Conservation (phyloP, 1,140 invertebrate genomes). For the Cydia pomonella region DNA sequence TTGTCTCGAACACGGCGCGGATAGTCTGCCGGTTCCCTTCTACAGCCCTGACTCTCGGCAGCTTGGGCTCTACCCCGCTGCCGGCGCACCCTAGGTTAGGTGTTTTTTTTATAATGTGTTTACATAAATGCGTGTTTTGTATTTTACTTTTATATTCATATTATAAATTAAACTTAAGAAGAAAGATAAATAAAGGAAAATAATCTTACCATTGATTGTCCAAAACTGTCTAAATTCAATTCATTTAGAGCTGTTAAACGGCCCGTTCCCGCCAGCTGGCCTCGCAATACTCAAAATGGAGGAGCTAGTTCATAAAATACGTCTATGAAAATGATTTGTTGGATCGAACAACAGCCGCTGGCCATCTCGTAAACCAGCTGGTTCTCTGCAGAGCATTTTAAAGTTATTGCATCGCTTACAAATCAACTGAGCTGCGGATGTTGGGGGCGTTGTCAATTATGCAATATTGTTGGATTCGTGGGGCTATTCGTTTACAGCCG, state of each 20-base stretch:
- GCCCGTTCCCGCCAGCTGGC: slow-evolving; percentile 12
- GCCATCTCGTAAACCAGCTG: slow-evolving; percentile 10
- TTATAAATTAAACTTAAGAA: too few species aligned
- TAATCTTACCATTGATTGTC: not conserved
- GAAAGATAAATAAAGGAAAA: too few species aligned
- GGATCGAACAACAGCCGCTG: slow-evolving; percentile 9
- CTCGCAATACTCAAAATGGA: slow-evolving; percentile 8
- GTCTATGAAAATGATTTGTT: slow-evolving; percentile 33
- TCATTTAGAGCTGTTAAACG: not conserved
- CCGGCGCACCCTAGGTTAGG: too few species aligned
- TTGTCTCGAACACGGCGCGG: too few species aligned
- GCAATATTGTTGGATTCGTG: not conserved
- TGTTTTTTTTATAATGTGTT: too few species aligned
- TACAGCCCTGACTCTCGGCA: too few species aligned
- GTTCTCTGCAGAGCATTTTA: slow-evolving; percentile 22
- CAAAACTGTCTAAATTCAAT: not conserved
- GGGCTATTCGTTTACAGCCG: not conserved
- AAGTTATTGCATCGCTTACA: slow-evolving; percentile 29
- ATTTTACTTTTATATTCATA: too few species aligned
- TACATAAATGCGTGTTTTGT: too few species aligned
- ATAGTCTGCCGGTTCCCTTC: too few species aligned
- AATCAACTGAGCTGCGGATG: not conserved
- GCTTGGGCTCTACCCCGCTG: too few species aligned
- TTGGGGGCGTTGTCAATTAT: slow-evolving; percentile 7
- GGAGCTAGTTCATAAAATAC: slow-evolving; percentile 29